These are phyloP conservation scores for Imbricaverruca yamaguchii DNA, from an alignment of 2,888 invertebrate species.

Conservation along the genomic window DNA sequence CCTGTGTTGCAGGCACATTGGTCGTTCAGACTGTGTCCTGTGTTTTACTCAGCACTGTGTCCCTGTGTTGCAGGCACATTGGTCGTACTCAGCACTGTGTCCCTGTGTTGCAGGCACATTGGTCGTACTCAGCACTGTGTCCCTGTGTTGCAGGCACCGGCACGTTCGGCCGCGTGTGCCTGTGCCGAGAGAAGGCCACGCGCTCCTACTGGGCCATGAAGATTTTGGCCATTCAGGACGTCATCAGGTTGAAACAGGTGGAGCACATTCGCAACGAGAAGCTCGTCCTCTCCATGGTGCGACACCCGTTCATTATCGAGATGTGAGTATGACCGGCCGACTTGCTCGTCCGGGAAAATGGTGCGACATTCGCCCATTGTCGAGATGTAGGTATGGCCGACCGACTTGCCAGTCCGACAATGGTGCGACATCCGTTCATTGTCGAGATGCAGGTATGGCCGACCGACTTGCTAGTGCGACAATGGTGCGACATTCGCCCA, in stretches of 20 bases:
- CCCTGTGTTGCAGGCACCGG: conserved; percentile 65
- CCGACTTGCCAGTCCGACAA: conserved; percentile 48
- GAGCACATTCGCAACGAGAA: conserved; percentile 98
- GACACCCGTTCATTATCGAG: conserved; percentile 93
- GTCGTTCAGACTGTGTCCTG: no score
- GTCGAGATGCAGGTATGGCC: conserved; percentile 71
- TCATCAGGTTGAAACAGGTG: conserved; percentile 89
- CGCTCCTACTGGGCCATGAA: conserved; percentile 86
- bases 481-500: no score
- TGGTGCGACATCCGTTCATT: conserved; percentile 91
- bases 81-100: no score
- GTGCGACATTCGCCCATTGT: conserved; percentile 94
- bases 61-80: conserved; percentile 60
- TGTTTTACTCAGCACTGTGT: no score
- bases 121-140: no score
- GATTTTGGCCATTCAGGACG: conserved; percentile 84
- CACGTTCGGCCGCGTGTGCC: conserved; percentile 89
- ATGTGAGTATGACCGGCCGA: conserved; percentile 55
- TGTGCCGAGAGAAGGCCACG: conserved; percentile 74
- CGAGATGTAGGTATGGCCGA: neutral
- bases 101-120: conserved; percentile 60
- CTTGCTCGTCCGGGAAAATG: conserved; percentile 43
- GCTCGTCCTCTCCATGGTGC: conserved; percentile 77
- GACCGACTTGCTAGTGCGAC: no score
- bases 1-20: conserved; percentile 60